Percentiles rank a stretch among this genome's conserved stretches.
Conservation (phyloP, 2,113 vertebrate species). For the Kryptolebias marmoratus region DNA sequence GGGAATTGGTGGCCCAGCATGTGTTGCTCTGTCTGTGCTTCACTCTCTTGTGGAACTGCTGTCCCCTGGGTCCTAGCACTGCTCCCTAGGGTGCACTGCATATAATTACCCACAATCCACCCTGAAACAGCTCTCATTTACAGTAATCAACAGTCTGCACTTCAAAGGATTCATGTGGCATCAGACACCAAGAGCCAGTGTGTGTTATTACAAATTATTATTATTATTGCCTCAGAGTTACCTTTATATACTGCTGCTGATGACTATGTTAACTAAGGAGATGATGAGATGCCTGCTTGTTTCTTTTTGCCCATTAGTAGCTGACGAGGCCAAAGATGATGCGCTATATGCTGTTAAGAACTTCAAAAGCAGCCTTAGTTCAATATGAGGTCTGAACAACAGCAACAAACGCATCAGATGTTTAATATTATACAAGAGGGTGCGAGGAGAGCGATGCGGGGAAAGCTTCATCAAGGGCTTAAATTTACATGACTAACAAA, state of each 20-base stretch:
- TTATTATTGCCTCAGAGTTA: slow-evolving; percentile 74
- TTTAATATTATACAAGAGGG: slow-evolving; percentile 61
- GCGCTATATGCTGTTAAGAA: slow-evolving; percentile 55
- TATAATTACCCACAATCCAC: slow-evolving; percentile 84
- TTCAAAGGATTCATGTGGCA: slow-evolving; percentile 80
- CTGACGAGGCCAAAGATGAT: slow-evolving; percentile 63
- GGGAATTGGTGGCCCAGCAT: slow-evolving; percentile 78
- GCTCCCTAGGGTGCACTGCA: slow-evolving; percentile 80
- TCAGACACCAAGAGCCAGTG: slow-evolving; percentile 68
- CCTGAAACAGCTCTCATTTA: slow-evolving; percentile 83
- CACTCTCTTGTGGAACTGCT: slow-evolving; percentile 77
- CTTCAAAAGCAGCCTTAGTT: slow-evolving; percentile 72
- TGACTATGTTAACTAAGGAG: slow-evolving; percentile 61
- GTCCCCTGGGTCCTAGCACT: slow-evolving; percentile 76
- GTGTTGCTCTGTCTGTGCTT: slow-evolving; percentile 80
- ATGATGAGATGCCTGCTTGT: slow-evolving; percentile 35
- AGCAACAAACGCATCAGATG: slow-evolving; percentile 57
- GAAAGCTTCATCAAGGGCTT: slow-evolving; percentile 67
- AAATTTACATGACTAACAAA: slow-evolving; percentile 76
- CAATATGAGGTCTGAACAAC: slow-evolving; percentile 68
- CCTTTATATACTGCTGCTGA: slow-evolving; percentile 57
- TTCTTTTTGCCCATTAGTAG: slow-evolving; percentile 57
- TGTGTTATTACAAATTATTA: slow-evolving; percentile 79
- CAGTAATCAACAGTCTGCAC: slow-evolving; percentile 82
- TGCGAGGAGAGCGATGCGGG: slow-evolving; percentile 37